Base-by-base conservation (phyloP, 2,888 invertebrate species). In the Limulus polyphemus region DNA sequence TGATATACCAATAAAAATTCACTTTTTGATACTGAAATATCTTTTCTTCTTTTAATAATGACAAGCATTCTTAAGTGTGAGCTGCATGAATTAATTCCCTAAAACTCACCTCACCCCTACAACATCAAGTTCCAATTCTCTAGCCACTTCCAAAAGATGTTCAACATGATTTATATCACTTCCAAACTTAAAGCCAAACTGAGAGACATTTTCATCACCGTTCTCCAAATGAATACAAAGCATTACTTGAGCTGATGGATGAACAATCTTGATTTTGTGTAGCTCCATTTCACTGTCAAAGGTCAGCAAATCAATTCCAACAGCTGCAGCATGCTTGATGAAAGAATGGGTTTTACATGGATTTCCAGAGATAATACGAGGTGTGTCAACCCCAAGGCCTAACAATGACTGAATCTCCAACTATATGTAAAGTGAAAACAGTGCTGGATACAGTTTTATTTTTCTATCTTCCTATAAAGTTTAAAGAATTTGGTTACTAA, bases 231-330 rank as follows among this genome's bases (percentile, higher is more conserved):
- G 84, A 74, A 94, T 91, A 65, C 94, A 87, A 62, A 95, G 81
- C 63, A 95, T 87, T 77, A 94, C 76, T 72, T 32, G 90, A 13
- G 94, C 91, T 57, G 82, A 79, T 56, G 93, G 90, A 81, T 85
- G 87, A 65, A 84, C 76, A 71, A 84, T 83, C 75, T 89, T 88
- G 73, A 94, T 83, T 80, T 97, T 97, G 76, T 87, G 81, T 65
- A 97, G 83, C 77, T 97, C 97, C 60, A 84, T 84, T 78, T 91
- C 91, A 71, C 89, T 94, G 80, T 97, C 97, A 75, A 93, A 94
- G 47, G 94, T 95, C 86, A 93, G 90, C 62, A 83, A 81, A 71
- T 83, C 80, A 49, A 97, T 88, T 16, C 86, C 83, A 48, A 82
- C 80, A 57, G 83, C 81, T 32, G 83, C 82, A 58, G 95, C 90